Evolutionary conservation across 2,888 invertebrate genomes (phyloP).

Genomic region (Reticulitermes lucifugus): DNA sequence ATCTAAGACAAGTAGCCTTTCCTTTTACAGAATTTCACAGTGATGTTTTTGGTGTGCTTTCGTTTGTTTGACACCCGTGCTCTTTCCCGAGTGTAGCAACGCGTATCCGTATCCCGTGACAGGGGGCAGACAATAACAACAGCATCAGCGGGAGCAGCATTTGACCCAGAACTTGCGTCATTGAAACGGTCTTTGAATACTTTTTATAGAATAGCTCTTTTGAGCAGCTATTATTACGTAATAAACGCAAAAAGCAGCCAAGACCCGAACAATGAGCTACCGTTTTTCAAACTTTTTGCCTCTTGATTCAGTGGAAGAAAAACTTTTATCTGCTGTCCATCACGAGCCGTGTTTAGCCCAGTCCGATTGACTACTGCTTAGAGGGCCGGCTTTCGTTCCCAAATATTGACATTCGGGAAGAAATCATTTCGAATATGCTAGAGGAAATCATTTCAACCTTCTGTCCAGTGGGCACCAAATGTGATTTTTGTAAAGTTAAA

Average conservation of each 20-base stretch:
- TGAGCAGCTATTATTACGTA: background rate
- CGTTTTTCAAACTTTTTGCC: background rate
- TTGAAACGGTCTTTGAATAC: background rate
- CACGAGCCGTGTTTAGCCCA: too few relatives aligned
- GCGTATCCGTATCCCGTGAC: background rate
- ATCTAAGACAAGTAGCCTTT: too few relatives aligned
- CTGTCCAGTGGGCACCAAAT: too few relatives aligned
- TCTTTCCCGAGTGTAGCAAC: background rate
- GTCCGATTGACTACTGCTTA: too few relatives aligned
- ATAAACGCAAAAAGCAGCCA: background rate
- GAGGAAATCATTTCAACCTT: too few relatives aligned
- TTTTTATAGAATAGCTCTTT: background rate
- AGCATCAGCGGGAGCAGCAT: background rate
- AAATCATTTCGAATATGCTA: too few relatives aligned
- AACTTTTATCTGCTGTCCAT: background rate
- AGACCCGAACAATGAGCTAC: background rate
- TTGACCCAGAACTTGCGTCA: background rate
- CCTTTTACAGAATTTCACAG: too few relatives aligned
- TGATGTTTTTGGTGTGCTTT: too few relatives aligned
- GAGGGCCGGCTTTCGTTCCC: too few relatives aligned
- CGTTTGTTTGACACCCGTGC: too few relatives aligned
- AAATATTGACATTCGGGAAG: too few relatives aligned
- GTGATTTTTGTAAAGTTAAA: too few relatives aligned
- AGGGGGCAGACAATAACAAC: background rate
- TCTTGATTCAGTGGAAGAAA: background rate